phyloP scores from a whole-genome alignment of 2,797 vertebrate species.

The Cottoperca gobio region DNA sequence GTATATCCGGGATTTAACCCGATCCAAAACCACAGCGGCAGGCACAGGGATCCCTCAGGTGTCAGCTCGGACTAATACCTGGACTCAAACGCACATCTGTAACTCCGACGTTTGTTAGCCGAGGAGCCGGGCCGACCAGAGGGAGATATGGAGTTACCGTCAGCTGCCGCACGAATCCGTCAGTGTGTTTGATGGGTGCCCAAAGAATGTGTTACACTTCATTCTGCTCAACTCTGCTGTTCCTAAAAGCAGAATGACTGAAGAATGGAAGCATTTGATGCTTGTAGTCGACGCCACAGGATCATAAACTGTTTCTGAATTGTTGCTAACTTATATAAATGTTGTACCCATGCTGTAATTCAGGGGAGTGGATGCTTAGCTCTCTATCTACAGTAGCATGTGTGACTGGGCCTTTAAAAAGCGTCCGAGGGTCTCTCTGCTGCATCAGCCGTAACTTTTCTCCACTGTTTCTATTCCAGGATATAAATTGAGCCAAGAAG shows the following conservation, averaged over 20 bases:
- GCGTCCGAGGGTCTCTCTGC: neutral
- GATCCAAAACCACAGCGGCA: constrained; percentile 57
- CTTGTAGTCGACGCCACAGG: too few species aligned
- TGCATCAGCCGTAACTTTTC: neutral
- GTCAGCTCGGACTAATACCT: constrained; percentile 64
- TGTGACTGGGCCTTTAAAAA: neutral
- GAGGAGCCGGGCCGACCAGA: too few species aligned
- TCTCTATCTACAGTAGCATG: neutral
- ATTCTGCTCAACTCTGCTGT: neutral
- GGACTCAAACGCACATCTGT: constrained; percentile 58
- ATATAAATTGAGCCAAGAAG: constrained; percentile 15
- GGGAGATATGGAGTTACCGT: constrained; percentile 29
- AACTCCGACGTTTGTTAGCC: constrained; percentile 28
- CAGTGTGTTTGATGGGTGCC: neutral
- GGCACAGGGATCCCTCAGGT: constrained; percentile 43
- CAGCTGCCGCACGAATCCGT: constrained; percentile 18
- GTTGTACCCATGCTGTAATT: too few species aligned
- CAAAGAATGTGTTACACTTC: neutral
- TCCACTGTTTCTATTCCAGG: constrained; percentile 19
- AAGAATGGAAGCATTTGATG: neutral
- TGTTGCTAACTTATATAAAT: neutral
- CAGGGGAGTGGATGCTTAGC: neutral
- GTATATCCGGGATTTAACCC: constrained; percentile 39
- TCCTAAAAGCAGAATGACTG: neutral
- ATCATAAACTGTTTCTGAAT: neutral